These are phyloP conservation scores for Acanthochromis polyacanthus DNA, from an alignment of 2,113 vertebrate genomes.

Conservation along the genomic window DNA sequence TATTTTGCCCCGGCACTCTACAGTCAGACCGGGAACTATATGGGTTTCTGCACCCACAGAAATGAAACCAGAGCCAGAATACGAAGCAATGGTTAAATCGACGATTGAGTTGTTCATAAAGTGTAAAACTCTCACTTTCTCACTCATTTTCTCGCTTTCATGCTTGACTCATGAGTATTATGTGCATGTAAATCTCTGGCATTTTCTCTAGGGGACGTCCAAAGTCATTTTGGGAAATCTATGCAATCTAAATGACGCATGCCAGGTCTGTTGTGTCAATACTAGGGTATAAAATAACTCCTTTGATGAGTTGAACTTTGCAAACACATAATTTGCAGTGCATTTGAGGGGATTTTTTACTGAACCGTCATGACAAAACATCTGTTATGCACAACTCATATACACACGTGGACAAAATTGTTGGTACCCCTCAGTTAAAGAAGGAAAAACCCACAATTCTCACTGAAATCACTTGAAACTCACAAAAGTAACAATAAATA, in stretches of 20 bases:
- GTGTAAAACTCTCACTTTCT: slow-evolving; percentile 11
- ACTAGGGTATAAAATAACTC: too few relatives aligned
- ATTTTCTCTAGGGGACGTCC: slow-evolving; percentile 13
- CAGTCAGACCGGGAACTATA: slow-evolving; percentile 24
- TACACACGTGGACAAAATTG: too few relatives aligned
- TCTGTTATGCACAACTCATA: too few relatives aligned
- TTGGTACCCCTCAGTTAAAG: too few relatives aligned
- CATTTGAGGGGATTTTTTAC: too few relatives aligned
- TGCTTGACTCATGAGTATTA: not conserved
- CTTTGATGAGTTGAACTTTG: too few relatives aligned
- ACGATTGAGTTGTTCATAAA: not conserved
- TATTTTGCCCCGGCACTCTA: not conserved
- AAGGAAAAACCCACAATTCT: too few relatives aligned
- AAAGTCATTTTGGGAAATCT: slow-evolving; percentile 25
- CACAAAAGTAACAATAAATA: too few relatives aligned
- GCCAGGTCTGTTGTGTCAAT: too few relatives aligned
- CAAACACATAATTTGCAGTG: too few relatives aligned
- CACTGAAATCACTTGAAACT: too few relatives aligned
- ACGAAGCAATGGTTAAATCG: not conserved
- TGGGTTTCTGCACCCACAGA: not conserved
- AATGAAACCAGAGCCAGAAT: slow-evolving; percentile 27
- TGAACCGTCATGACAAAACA: too few relatives aligned
- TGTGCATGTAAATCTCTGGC: not conserved
- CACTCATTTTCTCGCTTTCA: slow-evolving; percentile 25
- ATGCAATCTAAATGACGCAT: slow-evolving; percentile 10